Percentiles rank a stretch among this genome's conserved stretches.
Evolutionary conservation across 2,797 vertebrate genomes (phyloP).

Genomic region (Botia almorhae): DNA sequence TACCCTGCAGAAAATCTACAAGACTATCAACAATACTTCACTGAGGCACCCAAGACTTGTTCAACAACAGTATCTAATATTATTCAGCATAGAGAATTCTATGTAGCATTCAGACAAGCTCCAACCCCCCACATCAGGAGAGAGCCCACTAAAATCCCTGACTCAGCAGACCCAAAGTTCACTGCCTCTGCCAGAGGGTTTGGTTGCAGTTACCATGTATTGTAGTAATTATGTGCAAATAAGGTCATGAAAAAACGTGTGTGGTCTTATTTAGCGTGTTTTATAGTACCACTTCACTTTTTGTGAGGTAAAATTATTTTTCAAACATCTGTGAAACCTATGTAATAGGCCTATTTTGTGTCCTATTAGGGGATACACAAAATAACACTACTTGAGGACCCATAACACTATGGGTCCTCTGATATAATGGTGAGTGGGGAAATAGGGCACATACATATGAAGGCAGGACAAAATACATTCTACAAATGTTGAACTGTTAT

Average conservation of each 20-base stretch:
- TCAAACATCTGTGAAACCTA: too few species aligned
- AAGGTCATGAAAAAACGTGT: neutral
- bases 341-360: too few species aligned
- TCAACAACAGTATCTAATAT: conserved; percentile 5
- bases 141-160: conserved; percentile 9
- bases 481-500: neutral
- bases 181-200: neutral
- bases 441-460: neutral
- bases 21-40: neutral
- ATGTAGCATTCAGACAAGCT: neutral
- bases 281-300: neutral
- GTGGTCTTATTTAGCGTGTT: neutral
- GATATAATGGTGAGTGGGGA: too few species aligned
- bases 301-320: neutral
- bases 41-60: neutral
- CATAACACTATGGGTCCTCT: too few species aligned
- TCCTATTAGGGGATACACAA: too few species aligned
- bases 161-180: conserved; percentile 21
- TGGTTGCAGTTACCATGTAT: neutral
- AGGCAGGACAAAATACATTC: neutral
- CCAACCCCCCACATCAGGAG: neutral
- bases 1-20: conserved; percentile 10
- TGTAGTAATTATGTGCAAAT: neutral
- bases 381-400: too few species aligned
- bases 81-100: conserved; percentile 11